Conservation (phyloP, 1,140 invertebrate species). For the Pinna nobilis region DNA sequence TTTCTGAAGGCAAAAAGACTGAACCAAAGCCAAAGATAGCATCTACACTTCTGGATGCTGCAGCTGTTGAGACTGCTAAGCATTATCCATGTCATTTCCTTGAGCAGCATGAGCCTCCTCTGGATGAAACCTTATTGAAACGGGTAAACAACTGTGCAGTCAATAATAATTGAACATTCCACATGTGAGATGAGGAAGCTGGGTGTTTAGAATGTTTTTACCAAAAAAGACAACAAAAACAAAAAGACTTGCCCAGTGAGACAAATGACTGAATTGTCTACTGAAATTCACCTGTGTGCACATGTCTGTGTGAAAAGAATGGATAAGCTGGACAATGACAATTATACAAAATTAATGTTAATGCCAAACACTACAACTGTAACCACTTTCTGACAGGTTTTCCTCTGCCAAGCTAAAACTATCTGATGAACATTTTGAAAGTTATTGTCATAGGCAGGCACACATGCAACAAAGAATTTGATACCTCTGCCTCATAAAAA, state of each 20-base stretch:
- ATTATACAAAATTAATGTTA: not conserved
- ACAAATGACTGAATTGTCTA: not conserved
- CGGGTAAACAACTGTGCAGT: not conserved
- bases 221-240: not conserved
- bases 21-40: not conserved
- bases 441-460: too few species aligned
- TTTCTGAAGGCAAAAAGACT: not conserved
- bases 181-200: not conserved
- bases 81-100: conserved; percentile 19
- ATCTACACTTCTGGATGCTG: not conserved
- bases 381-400: not conserved
- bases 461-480: too few species aligned
- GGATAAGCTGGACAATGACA: not conserved
- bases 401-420: too few species aligned
- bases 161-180: not conserved
- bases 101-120: conserved; percentile 16
- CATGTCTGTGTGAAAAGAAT: not conserved
- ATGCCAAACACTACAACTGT: not conserved
- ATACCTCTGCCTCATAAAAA: too few species aligned
- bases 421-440: too few species aligned
- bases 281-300: too few species aligned
- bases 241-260: not conserved
- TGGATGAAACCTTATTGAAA: conserved; percentile 29
- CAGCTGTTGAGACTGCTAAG: conserved; percentile 13
- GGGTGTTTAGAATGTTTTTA: not conserved